These are phyloP conservation scores for Catalaphyllia jardinei DNA, from an alignment of 64 coral and sea anemone genomes.

Conservation along the genomic window DNA sequence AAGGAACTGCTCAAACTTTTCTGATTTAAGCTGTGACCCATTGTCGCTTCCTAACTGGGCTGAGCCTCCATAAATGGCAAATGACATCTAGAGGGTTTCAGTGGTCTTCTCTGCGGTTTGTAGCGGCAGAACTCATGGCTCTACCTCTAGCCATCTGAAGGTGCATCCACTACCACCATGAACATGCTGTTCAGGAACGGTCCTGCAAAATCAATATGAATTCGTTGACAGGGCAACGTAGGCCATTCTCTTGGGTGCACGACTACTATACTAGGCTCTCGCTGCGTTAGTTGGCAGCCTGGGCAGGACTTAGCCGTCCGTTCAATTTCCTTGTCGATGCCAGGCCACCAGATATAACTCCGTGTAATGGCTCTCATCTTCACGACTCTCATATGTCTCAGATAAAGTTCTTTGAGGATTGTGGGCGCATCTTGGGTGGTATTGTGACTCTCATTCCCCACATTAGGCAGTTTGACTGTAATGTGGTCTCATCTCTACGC, in stretches of 20 bases:
- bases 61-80: slow-evolving; percentile 21
- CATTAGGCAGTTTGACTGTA: slow-evolving; percentile 33
- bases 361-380: too few species aligned
- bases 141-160: slow-evolving; percentile 19
- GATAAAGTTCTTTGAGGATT: slow-evolving; percentile 25
- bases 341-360: too few species aligned
- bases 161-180: background rate
- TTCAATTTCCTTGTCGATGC: too few species aligned
- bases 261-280: background rate
- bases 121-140: background rate
- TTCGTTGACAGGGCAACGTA: background rate
- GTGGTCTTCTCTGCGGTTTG: slow-evolving; percentile 42
- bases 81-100: slow-evolving; percentile 16
- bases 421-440: background rate
- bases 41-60: background rate
- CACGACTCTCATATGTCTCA: background rate
- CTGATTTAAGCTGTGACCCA: too few species aligned
- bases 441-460: slow-evolving; percentile 35
- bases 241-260: slow-evolving; percentile 1
- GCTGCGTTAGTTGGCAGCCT: slow-evolving; percentile 14
- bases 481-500: background rate
- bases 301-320: too few species aligned
- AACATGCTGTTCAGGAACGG: background rate
- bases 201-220: slow-evolving; percentile 34
- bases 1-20: too few species aligned